Evolutionary conservation across 2,797 vertebrate genomes (phyloP).

Genomic region (Chelonia mydas): DNA sequence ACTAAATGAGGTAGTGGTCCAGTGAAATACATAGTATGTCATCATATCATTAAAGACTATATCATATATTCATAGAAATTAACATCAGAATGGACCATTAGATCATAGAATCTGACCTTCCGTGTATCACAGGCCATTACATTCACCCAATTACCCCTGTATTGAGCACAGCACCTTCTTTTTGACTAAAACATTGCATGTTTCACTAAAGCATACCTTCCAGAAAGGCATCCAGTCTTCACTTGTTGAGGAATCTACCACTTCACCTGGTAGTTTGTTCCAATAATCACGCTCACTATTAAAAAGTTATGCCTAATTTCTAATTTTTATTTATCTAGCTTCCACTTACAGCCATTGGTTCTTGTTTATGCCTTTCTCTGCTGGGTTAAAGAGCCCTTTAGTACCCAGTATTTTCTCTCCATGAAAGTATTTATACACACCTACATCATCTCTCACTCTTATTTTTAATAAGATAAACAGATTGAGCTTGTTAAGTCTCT

Average conservation of each 20-base stretch:
- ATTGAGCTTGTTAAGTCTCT: background rate
- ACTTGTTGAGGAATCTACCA: background rate
- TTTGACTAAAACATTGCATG: too few species aligned
- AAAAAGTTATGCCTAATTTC: background rate
- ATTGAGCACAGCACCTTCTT: too few species aligned
- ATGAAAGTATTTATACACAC: background rate
- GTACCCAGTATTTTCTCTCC: accelerated
- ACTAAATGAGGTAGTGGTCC: too few species aligned
- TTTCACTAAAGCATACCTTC: background rate
- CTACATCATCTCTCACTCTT: background rate
- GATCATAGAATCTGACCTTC: too few species aligned
- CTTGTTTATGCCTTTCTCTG: background rate
- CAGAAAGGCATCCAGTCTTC: background rate
- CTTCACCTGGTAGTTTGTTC: background rate
- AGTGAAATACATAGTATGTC: too few species aligned
- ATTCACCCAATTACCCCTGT: too few species aligned
- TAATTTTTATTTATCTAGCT: background rate
- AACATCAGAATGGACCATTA: too few species aligned
- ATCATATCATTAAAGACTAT: too few species aligned
- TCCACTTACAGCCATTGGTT: background rate
- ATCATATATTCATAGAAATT: too few species aligned
- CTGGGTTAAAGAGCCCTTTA: background rate
- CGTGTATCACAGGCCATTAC: too few species aligned
- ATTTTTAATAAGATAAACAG: background rate
- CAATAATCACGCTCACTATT: background rate